Base-by-base conservation (phyloP, 2,797 vertebrate genomes). In the Luscinia megarhynchos region DNA sequence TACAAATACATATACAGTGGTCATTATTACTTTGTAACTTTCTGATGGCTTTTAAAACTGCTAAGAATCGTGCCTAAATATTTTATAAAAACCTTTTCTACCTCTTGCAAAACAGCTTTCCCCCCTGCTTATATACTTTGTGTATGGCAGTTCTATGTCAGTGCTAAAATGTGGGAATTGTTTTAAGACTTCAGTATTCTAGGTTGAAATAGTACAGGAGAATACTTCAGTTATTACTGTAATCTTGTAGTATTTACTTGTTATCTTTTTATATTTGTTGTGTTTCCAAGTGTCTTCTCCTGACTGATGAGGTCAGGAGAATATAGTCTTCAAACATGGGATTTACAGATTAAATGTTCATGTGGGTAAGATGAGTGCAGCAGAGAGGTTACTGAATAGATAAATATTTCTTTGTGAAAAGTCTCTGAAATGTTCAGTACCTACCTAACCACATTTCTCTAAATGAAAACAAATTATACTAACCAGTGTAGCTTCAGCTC, bases 51-150 rank as follows among this genome's bases (percentile, higher is more conserved):
- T 95, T 96, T 91, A 75, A 82, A 86, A 77, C 48, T 79, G 51
- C 81, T 89, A 27, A 66, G 79, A 91, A 62, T 91, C 89, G 93
- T 94, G 92, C 93, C 94, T 97, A 66, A 93, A 92, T 68, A 89
- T 89, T 96, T 96, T 93, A 89, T 89, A 88, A 89, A 91, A 93
- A 88, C 55, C 17, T 96, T 78, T 97, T 94, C 95, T 96, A 95
- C 96, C 95, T 97, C 95, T 94, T 62, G 51, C 76, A 85, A 85
- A 91, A 54, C 48, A 72, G 67, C 70, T 93, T 94, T 90, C 11
- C 26, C 79, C 79, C 51, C 6, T 55, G 21, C 63, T 88, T 89
- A 30, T 41, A 8, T 48, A 51, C 29, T 75, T 67, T 20, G 18
- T 79, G n/a, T 91, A 27, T 63, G 84, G 34, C 30, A 89, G 29